Conservation (phyloP, 2,113 vertebrate species). For the Neolamprologus caudopunctatus region DNA sequence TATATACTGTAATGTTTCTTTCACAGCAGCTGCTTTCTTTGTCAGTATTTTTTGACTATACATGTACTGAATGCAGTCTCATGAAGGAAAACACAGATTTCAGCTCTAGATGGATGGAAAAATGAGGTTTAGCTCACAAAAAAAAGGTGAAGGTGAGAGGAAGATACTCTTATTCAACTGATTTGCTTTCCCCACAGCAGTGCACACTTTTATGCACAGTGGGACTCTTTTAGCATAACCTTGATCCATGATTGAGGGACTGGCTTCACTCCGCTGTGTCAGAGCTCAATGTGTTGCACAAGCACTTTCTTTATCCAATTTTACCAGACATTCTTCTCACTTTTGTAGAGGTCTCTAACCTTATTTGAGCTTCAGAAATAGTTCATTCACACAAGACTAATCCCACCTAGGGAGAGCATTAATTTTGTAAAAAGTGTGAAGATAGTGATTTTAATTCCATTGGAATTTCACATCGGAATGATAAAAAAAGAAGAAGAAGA, state of each 20-base stretch:
- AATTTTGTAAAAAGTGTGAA: neutral
- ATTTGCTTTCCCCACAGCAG: neutral
- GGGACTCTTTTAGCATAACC: slow-evolving; percentile 9
- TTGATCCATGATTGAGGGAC: slow-evolving; percentile 30
- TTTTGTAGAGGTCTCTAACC: neutral
- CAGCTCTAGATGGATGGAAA: neutral
- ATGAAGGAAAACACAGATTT: neutral
- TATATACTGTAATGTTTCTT: neutral
- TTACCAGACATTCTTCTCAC: neutral
- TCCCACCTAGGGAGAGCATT: neutral
- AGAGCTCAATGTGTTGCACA: slow-evolving; percentile 14
- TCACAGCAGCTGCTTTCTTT: neutral
- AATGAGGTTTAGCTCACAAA: neutral
- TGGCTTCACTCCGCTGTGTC: slow-evolving; percentile 24
- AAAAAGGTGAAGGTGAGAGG: neutral
- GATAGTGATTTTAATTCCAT: neutral
- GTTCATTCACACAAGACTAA: neutral
- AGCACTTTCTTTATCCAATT: slow-evolving; percentile 6
- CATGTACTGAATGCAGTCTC: neutral
- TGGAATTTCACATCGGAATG: neutral
- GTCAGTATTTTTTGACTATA: neutral
- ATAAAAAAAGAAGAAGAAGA: neutral
- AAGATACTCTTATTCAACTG: neutral
- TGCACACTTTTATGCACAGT: slow-evolving; percentile 19
- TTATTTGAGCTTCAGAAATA: neutral